Evolutionary conservation across 2,888 invertebrate species (phyloP).

Genomic region (Perithous albicinctus): DNA sequence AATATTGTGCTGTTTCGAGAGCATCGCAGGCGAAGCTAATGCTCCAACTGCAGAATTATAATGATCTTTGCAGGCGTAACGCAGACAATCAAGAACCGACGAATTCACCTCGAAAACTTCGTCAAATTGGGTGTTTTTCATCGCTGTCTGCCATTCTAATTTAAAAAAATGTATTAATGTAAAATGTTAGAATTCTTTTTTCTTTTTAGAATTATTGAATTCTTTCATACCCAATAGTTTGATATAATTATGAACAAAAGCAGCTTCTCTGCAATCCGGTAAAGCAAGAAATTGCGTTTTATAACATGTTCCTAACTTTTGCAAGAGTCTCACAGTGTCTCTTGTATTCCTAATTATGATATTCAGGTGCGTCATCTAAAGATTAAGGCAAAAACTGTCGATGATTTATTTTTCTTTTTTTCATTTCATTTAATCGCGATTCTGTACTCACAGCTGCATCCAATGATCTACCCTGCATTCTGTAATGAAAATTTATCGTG

Average conservation of each 20-base stretch:
- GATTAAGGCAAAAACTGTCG: too few species aligned
- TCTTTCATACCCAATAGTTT: slow-evolving; percentile 80
- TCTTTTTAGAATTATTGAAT: slow-evolving; percentile 5
- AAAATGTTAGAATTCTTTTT: too few species aligned
- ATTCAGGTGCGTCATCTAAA: slow-evolving; percentile 81
- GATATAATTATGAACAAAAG: slow-evolving; percentile 81
- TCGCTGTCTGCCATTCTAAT: slow-evolving; percentile 87
- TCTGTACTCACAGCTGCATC: slow-evolving; percentile 88
- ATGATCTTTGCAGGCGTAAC: slow-evolving; percentile 85
- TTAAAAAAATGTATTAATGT: slow-evolving; percentile 51
- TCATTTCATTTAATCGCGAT: slow-evolving; percentile 72
- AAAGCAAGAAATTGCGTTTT: slow-evolving; percentile 80
- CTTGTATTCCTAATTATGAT: slow-evolving; percentile 80
- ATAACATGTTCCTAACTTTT: slow-evolving; percentile 80
- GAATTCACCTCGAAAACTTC: slow-evolving; percentile 77
- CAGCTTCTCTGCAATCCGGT: slow-evolving; percentile 81
- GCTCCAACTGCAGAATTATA: slow-evolving; percentile 86
- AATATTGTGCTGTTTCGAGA: slow-evolving; percentile 86
- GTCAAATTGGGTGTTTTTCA: slow-evolving; percentile 83
- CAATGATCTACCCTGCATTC: slow-evolving; percentile 88
- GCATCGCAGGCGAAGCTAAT: slow-evolving; percentile 86
- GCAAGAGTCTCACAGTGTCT: slow-evolving; percentile 78
- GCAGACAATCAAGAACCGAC: slow-evolving; percentile 86
- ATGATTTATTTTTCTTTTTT: slow-evolving; percentile 52
- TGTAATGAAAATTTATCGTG: slow-evolving; percentile 82